These are phyloP conservation scores for Eurystomus glaucurus DNA, from an alignment of 2,797 vertebrate genomes.

Conservation along the genomic window DNA sequence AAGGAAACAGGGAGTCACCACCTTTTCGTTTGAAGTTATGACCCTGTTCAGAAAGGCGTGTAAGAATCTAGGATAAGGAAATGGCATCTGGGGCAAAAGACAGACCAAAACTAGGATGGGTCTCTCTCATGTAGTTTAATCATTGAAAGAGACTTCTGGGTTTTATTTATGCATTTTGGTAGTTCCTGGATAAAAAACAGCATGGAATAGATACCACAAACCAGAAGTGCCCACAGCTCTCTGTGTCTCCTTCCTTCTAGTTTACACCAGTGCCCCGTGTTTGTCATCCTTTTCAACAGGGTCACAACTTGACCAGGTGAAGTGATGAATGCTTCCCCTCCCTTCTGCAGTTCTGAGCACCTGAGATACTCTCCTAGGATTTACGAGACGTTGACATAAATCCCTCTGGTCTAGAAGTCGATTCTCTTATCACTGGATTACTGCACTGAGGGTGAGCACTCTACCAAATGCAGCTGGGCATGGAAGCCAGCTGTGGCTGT, in stretches of 20 bases:
- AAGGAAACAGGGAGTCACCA: conserved; percentile 70
- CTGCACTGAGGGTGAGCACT: neutral
- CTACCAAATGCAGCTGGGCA: neutral
- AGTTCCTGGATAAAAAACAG: neutral
- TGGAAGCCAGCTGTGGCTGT: neutral
- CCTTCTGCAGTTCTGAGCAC: neutral
- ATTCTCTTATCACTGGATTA: neutral
- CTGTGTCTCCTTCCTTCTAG: neutral
- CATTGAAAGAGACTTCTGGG: neutral
- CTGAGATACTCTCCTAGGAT: neutral
- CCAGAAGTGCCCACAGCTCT: neutral
- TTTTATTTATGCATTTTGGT: neutral
- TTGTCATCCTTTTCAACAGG: neutral
- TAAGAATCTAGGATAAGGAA: neutral
- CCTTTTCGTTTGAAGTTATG: conserved; percentile 49
- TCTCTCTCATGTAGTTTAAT: neutral
- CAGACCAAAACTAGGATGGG: neutral
- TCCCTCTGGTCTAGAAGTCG: neutral
- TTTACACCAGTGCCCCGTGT: neutral
- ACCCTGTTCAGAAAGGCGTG: neutral
- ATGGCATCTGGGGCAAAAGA: neutral
- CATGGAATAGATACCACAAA: neutral
- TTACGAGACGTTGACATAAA: neutral
- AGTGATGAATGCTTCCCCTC: neutral
- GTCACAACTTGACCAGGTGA: neutral